Percentiles rank a stretch among this genome's conserved stretches.
phyloP scores from a whole-genome alignment of 2,888 invertebrate species.

The Drosophila phalerata region DNA sequence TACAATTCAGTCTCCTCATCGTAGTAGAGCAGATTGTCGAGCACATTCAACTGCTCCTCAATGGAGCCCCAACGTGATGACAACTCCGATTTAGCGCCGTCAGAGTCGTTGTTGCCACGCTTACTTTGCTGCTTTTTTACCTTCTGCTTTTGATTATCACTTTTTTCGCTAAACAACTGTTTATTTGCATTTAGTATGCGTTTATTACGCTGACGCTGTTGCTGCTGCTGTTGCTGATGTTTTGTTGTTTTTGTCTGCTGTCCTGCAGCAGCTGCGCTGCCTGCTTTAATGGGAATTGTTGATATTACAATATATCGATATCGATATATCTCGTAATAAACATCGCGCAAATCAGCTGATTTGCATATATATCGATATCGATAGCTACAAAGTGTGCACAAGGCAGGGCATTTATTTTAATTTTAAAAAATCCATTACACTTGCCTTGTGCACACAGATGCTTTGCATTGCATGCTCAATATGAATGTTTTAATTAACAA shows the following conservation, averaged over 20 bases:
- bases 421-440: background rate
- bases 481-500: background rate
- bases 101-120: constrained; percentile 33
- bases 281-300: constrained; percentile 62
- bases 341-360: constrained; percentile 56
- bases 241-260: constrained; percentile 64
- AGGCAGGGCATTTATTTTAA: constrained; percentile 22
- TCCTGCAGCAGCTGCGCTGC: constrained; percentile 62
- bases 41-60: constrained; percentile 83
- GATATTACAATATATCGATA: constrained; percentile 56
- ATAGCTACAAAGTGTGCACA: constrained; percentile 42
- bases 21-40: constrained; percentile 83
- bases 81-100: constrained; percentile 71
- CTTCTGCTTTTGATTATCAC: constrained; percentile 61
- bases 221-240: constrained; percentile 44
- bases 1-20: constrained; percentile 81
- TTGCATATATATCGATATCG: constrained; percentile 55
- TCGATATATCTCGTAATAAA: constrained; percentile 21
- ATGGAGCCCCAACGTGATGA: constrained; percentile 85
- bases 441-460: constrained; percentile 30
- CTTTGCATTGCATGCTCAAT: constrained; percentile 19
- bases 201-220: constrained; percentile 55
- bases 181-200: constrained; percentile 57
- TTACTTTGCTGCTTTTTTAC: constrained; percentile 50
- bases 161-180: constrained; percentile 50